phyloP scores from a whole-genome alignment of 2,113 vertebrate genomes.

The Pterocles gutturalis region DNA sequence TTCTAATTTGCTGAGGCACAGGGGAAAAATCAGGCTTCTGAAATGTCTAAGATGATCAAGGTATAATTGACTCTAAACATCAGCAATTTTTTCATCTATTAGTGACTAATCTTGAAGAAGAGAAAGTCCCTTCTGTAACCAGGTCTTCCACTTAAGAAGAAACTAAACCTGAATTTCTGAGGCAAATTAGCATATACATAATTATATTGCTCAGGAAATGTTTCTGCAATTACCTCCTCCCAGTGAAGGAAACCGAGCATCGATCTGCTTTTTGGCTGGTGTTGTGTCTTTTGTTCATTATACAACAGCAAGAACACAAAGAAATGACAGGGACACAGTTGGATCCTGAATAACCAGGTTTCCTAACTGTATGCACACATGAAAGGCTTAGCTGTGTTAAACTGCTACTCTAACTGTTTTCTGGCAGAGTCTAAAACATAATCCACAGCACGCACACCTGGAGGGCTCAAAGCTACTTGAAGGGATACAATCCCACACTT shows the following conservation, averaged over 20 bases:
- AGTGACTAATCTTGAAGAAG: not conserved
- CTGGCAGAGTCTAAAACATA: conserved; percentile 13
- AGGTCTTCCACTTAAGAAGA: not conserved
- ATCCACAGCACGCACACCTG: not conserved
- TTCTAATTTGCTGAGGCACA: not conserved
- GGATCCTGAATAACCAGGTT: conserved; percentile 53
- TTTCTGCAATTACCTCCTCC: conserved; percentile 46
- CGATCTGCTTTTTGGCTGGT: conserved; percentile 29
- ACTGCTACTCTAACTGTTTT: conserved; percentile 31
- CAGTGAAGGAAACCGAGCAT: not conserved
- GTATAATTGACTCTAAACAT: not conserved
- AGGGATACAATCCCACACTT: not conserved
- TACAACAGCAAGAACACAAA: conserved; percentile 3
- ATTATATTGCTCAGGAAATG: conserved; percentile 49
- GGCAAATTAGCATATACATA: conserved; percentile 30
- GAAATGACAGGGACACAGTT: not conserved
- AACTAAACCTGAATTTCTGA: conserved; percentile 8
- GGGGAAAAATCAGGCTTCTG: not conserved
- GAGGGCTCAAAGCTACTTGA: not conserved
- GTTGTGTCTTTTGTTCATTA: conserved; percentile 35
- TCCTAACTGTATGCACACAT: conserved; percentile 38
- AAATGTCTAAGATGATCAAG: not conserved
- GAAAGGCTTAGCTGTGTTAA: conserved; percentile 10
- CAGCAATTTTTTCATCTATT: not conserved
- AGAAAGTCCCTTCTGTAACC: not conserved